phyloP scores from a whole-genome alignment of 1,140 invertebrate genomes.

The Drosophila mayri region DNA sequence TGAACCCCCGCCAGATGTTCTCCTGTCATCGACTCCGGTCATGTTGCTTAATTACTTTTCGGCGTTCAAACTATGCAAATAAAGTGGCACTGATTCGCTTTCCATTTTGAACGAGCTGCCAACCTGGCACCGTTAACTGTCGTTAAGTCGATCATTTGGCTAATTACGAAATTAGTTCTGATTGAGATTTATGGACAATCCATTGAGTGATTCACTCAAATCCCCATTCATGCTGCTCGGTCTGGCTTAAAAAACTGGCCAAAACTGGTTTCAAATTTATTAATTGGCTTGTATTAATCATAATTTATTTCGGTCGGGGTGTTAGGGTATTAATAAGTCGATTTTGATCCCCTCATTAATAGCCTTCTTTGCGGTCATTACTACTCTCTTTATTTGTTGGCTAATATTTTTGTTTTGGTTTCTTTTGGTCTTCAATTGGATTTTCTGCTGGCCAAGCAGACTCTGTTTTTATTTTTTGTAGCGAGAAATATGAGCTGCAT shows the following conservation, averaged over 20 bases:
- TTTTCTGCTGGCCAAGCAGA: constrained; percentile 45
- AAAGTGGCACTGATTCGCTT: constrained; percentile 30
- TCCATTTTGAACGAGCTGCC: constrained; percentile 24
- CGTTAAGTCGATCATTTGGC: constrained; percentile 37
- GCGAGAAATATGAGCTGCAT: constrained; percentile 68
- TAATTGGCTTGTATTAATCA: constrained; percentile 3
- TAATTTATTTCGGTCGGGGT: background rate
- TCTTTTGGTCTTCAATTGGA: constrained; percentile 26
- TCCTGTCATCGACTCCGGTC: constrained; percentile 33
- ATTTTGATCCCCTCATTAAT: constrained; percentile 10
- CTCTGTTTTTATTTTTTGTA: constrained; percentile 34
- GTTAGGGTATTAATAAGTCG: constrained; percentile 36
- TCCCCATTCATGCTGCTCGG: constrained; percentile 18
- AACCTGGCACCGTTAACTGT: constrained; percentile 31
- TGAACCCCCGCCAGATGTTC: background rate
- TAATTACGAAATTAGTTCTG: constrained; percentile 39
- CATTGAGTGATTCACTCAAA: background rate
- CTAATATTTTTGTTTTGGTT: constrained; percentile 52
- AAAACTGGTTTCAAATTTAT: constrained; percentile 7
- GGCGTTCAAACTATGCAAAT: constrained; percentile 41
- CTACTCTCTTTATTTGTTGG: constrained; percentile 45
- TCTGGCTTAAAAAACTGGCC: background rate
- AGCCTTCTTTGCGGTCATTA: constrained; percentile 42
- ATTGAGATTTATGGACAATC: constrained; percentile 23
- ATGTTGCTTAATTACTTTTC: constrained; percentile 48